Evolutionary conservation across 2,113 vertebrate genomes (phyloP).

Genomic region (Pangasianodon gigas): DNA sequence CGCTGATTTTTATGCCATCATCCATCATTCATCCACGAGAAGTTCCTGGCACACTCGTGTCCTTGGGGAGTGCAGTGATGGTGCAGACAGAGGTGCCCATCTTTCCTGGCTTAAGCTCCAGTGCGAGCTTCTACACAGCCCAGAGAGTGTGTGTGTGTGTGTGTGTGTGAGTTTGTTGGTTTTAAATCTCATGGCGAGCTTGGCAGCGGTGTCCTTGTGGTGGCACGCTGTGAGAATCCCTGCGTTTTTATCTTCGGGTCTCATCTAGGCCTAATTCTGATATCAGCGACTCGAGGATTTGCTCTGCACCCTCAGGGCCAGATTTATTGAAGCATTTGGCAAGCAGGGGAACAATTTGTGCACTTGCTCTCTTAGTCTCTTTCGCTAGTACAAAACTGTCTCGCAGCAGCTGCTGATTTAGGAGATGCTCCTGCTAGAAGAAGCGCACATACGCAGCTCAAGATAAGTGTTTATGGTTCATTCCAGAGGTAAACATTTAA

Average conservation of each 20-base stretch:
- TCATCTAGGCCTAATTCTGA: slow-evolving; percentile 47
- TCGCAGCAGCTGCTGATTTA: slow-evolving; percentile 7
- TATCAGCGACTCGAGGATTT: slow-evolving; percentile 38
- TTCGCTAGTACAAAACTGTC: not conserved
- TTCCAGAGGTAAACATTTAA: not conserved
- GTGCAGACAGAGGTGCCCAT: slow-evolving; percentile 25
- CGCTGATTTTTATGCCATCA: slow-evolving; percentile 40
- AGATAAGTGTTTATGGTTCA: not conserved
- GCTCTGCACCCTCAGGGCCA: slow-evolving; percentile 38
- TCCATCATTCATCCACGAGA: slow-evolving; percentile 50
- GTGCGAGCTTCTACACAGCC: not conserved
- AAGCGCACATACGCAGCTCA: not conserved
- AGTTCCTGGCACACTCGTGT: slow-evolving; percentile 29
- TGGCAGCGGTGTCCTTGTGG: slow-evolving; percentile 45
- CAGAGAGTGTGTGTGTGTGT: not conserved
- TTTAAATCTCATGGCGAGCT: slow-evolving; percentile 41
- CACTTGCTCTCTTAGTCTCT: slow-evolving; percentile 14
- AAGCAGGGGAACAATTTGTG: slow-evolving; percentile 31
- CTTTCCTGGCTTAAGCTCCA: slow-evolving; percentile 29
- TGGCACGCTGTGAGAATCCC: slow-evolving; percentile 30
- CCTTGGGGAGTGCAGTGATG: slow-evolving; percentile 23
- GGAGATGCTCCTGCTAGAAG: not conserved
- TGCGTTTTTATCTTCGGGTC: slow-evolving; percentile 37
- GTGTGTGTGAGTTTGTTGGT: slow-evolving; percentile 32
- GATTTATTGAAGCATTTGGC: slow-evolving; percentile 46